Percentiles rank a stretch among this genome's conserved stretches.
phyloP scores from a whole-genome alignment of 2,113 vertebrate genomes.

The Baryphthengus martii region DNA sequence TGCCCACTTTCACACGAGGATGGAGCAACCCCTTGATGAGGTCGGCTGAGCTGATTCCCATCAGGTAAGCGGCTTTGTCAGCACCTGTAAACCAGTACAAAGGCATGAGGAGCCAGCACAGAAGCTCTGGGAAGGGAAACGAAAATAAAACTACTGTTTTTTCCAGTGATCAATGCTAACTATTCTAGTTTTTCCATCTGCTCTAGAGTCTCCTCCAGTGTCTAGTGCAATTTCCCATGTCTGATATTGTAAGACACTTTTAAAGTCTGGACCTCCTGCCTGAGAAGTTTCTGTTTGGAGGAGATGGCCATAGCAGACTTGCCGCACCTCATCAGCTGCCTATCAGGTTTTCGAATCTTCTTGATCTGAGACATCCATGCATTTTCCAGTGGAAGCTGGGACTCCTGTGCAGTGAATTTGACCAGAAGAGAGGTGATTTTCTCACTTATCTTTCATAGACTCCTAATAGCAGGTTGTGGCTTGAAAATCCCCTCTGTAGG shows the following conservation, averaged over 20 bases:
- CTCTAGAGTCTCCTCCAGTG: neutral
- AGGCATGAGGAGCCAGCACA: neutral
- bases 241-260: neutral
- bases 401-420: neutral
- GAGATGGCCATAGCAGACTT: neutral
- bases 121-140: neutral
- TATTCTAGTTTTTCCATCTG: neutral
- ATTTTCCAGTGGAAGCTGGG: neutral
- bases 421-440: neutral
- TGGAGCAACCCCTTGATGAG: slow-evolving; percentile 93
- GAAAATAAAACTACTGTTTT: neutral
- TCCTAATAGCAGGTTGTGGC: neutral
- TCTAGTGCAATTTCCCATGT: neutral
- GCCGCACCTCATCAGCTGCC: neutral
- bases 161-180: neutral
- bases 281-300: neutral
- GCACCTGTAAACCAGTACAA: slow-evolving; percentile 75
- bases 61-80: slow-evolving; percentile 93
- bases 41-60: slow-evolving; percentile 93
- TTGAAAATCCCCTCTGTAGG: neutral
- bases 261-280: neutral
- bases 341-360: neutral
- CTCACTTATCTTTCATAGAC: neutral
- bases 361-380: neutral
- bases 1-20: slow-evolving; percentile 92